Evolutionary conservation across 2,888 invertebrate species (phyloP).

Genomic region (Globia sparganii): DNA sequence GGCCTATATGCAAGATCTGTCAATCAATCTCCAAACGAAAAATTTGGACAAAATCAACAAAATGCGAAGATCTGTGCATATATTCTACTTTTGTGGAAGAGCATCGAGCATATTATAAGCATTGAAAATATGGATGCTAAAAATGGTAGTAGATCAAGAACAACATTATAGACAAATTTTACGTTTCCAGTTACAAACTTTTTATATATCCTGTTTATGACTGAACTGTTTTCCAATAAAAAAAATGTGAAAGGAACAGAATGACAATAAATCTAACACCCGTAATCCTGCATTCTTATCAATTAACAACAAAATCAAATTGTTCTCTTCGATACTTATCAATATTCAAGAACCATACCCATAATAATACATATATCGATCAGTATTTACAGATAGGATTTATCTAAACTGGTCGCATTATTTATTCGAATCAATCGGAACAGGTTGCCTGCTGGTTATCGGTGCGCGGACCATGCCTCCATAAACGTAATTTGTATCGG

Average conservation of each 20-base stretch:
- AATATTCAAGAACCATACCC: slow-evolving; percentile 78
- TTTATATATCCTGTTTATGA: background rate
- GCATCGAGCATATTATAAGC: background rate
- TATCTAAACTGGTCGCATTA: slow-evolving; percentile 87
- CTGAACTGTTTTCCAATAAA: background rate
- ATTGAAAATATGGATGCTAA: background rate
- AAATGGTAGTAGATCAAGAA: background rate
- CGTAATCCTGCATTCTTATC: slow-evolving; percentile 14
- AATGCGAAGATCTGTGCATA: background rate
- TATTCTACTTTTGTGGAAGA: background rate
- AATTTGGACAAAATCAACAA: background rate
- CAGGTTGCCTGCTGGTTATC: slow-evolving; percentile 86
- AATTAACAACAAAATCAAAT: slow-evolving; percentile 42
- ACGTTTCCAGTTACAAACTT: too few species aligned
- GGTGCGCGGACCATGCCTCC: slow-evolving; percentile 80
- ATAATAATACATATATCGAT: slow-evolving; percentile 83
- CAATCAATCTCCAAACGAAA: background rate
- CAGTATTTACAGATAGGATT: slow-evolving; percentile 87
- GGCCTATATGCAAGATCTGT: slow-evolving; percentile 30
- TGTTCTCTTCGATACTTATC: slow-evolving; percentile 44
- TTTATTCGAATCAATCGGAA: slow-evolving; percentile 86
- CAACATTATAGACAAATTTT: background rate
- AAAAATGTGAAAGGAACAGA: background rate
- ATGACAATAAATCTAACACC: background rate
- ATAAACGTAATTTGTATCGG: slow-evolving; percentile 88